Base-by-base conservation (phyloP, 2,113 vertebrate genomes). In the Bagarius yarrelli region DNA sequence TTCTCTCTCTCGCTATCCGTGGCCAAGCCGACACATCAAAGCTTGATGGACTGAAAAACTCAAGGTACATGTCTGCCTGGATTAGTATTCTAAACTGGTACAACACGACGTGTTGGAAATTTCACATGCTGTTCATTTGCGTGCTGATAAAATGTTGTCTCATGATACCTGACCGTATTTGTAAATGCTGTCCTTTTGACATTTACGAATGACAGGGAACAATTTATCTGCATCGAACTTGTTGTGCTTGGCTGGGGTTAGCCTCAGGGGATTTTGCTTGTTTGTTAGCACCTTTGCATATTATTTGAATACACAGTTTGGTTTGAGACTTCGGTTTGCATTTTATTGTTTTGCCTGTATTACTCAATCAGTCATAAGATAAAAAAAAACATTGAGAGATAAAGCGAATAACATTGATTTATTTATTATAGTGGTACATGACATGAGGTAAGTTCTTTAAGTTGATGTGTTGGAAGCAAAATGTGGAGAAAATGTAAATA, bases 91-190 rank as follows among this genome's bases (percentile, higher is more conserved):
- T 63, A 83, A 44, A n/a, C 63, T 81, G 80, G 75, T 83, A 21
- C 76, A 69, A 83, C 84, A 83, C 79, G 4, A 83, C 76, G 85
- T 85, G 87, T 50, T 90, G 86, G 82, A 89, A 87, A 87, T 81
- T 83, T 87, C 83, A 80, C 83, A 82, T 85, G 69, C 80, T 66
- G 84, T 87, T 89, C 89, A 90, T 90, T 90, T 91, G 87, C 90
- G 84, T 90, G 90, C 90, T 91, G 90, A 91, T 92, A 87, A 89
- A 90, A 89, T 79, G 86, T 87, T 89, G 88, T 90, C 88, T 89
- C 88, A 73, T 80, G 88, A 84, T 90, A 89, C 86, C 85, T 66
- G 85, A 80, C 81, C 84, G 80, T 56, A 87, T 90, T 73, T 89
- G 85, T 89, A 89, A 90, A 89, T 87, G 87, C 83, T 63, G 81